Base-by-base conservation (phyloP, 2,888 invertebrate genomes). In the Leistus spinibarbis region DNA sequence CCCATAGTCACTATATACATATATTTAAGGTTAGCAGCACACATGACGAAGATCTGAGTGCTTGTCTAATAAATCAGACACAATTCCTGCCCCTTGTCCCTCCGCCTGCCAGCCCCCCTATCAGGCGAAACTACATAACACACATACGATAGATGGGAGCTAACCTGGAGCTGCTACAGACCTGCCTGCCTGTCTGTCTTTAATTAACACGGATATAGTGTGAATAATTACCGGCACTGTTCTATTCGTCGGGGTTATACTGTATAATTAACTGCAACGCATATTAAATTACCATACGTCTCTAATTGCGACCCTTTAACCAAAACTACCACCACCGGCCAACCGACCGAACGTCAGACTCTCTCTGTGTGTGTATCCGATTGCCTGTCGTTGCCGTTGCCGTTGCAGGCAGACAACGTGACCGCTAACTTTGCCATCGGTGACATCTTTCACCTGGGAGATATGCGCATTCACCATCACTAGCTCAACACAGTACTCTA, bases 261-360 rank as follows among this genome's bases (percentile, higher is more conserved):
- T 60, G 17, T 60, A 19, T 60, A 60, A 60, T 17, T 19, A 60
- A 60, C 60, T 19, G 60, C 60, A 60, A 20, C 60, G 19, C 60
- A 60, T 60, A 60, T 60, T 60, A 60, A 60, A 60, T 60, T 60
- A 60, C 20, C 60, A 60, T 20, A 60, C 22, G 56, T 56, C 16
- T 56, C 17, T 56, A 19, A 19, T 16, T 56, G 56, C 16, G 56
- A 19, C 17, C 56, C 10, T 53, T 53, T 53, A 53, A n/a, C n/a
- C 40, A 40, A 40, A 40, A 40, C 40, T 40, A 40, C 40, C 1
- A 5, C 40, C 40, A 40, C n/a, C n/a, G n/a, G n/a, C n/a, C n/a
- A n/a, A n/a, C n/a, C n/a, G n/a, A n/a, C n/a, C n/a, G n/a, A n/a
- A 40, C 13, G 7, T 40, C 40, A 40, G 40, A 40, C 40, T 10